Conservation (phyloP, 2,888 invertebrate species). For the Mylabris sibirica region DNA sequence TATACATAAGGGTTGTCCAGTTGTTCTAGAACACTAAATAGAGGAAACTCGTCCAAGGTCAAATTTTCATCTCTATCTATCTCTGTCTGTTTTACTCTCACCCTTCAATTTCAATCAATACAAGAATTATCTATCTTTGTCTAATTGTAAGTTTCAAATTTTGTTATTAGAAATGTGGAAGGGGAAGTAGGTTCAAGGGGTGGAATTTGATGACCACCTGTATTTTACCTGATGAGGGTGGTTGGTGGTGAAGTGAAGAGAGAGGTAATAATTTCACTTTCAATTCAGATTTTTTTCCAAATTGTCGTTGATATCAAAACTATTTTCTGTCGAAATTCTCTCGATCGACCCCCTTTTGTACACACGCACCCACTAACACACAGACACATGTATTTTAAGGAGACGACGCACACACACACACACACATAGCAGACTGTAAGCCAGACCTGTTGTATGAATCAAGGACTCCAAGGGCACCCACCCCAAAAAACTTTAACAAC, state of each 20-base stretch:
- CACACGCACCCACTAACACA: background rate
- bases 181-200: background rate
- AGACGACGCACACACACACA: background rate
- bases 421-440: background rate
- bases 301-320: conserved; percentile 31
- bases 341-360: background rate
- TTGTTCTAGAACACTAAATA: conserved; percentile 15
- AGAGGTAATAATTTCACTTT: conserved; percentile 52
- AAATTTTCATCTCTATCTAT: conserved; percentile 31
- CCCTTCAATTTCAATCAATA: conserved; percentile 20
- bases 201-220: conserved; percentile 46
- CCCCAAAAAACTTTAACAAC: background rate
- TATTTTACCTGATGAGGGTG: conserved; percentile 47
- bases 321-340: conserved; percentile 14
- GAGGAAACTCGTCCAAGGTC: conserved; percentile 24
- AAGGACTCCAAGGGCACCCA: conserved; percentile 10
- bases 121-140: background rate
- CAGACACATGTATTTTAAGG: background rate
- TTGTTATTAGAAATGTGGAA: too few species aligned
- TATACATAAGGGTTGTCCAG: conserved; percentile 11
- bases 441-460: conserved; percentile 4
- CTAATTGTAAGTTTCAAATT: background rate
- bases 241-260: too few species aligned
- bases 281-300: conserved; percentile 25
- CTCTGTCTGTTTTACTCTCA: conserved; percentile 35